phyloP scores from a whole-genome alignment of 2,113 vertebrate genomes.

The Chloropsis cyanopogon region DNA sequence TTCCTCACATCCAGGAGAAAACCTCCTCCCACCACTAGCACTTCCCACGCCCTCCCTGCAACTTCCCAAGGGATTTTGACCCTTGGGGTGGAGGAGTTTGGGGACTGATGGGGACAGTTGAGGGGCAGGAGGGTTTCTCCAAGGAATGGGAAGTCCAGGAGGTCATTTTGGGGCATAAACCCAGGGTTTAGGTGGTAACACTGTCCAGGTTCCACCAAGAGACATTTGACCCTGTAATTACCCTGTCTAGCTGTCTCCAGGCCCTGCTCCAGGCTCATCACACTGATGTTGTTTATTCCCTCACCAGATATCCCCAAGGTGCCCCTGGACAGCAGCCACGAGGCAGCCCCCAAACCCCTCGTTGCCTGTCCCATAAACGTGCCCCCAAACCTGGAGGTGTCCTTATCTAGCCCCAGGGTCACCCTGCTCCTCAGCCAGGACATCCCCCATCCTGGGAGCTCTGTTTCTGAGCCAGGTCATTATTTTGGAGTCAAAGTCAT shows the following conservation, averaged over 20 bases:
- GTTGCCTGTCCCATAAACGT: accelerated
- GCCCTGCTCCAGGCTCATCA: neutral
- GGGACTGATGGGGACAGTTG: neutral
- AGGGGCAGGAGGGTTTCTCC: neutral
- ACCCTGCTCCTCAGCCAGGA: accelerated
- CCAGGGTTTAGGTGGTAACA: neutral
- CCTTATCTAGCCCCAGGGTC: neutral
- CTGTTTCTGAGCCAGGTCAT: neutral
- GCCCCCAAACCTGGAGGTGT: neutral
- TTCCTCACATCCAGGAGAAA: neutral
- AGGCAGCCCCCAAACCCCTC: neutral
- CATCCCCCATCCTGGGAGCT: neutral
- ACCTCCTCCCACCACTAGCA: neutral
- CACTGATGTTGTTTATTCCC: neutral
- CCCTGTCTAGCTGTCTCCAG: neutral
- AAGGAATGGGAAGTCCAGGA: neutral
- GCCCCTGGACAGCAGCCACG: accelerated
- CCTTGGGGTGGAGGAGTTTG: neutral
- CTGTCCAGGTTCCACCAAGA: neutral
- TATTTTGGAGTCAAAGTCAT: neutral
- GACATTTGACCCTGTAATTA: accelerated
- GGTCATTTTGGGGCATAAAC: neutral
- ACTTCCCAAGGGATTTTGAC: neutral
- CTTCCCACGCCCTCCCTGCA: neutral
- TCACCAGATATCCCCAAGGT: accelerated